These are phyloP conservation scores for Platynereis dumerilii DNA, from an alignment of 2,888 invertebrate genomes.

Conservation along the genomic window DNA sequence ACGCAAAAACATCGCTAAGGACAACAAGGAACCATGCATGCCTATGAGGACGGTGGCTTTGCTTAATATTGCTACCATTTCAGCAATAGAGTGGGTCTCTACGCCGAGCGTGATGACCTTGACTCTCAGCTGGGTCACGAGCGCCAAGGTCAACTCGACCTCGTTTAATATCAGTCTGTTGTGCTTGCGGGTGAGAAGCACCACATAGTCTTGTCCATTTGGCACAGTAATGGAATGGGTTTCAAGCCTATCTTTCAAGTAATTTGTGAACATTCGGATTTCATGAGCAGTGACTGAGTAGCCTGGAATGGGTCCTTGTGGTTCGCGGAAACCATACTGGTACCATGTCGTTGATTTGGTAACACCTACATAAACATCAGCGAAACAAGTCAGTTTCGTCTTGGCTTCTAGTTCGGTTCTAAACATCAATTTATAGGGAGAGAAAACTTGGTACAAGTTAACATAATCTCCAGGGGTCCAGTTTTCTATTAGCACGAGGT, in stretches of 20 bases:
- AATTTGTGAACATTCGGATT: conserved; percentile 27
- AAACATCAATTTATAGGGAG: conserved; percentile 44
- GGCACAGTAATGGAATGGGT: conserved; percentile 8
- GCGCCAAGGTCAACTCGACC: conserved; percentile 54
- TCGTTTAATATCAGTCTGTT: conserved; percentile 66
- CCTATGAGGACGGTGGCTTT: conserved; percentile 57
- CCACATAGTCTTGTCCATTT: conserved; percentile 37
- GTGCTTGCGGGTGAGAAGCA: conserved; percentile 58
- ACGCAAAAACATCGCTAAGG: conserved; percentile 62
- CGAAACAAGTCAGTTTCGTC: conserved; percentile 58
- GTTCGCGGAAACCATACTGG: conserved; percentile 66
- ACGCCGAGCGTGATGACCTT: conserved; percentile 49
- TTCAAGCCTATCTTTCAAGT: conserved; percentile 17
- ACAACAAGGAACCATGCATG: conserved; percentile 65
- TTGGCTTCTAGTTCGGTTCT: conserved; percentile 37
- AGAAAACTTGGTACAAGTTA: conserved; percentile 59
- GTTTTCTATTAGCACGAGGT: conserved; percentile 37
- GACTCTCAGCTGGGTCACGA: conserved; percentile 44
- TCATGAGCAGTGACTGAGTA: conserved; percentile 39
- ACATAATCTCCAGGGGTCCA: conserved; percentile 45
- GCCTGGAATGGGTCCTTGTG: conserved; percentile 61
- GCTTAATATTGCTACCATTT: conserved; percentile 48
- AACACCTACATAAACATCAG: conserved; percentile 61
- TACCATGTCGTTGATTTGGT: conserved; percentile 64
- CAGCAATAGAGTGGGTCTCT: conserved; percentile 49